Conservation (phyloP, 1,140 invertebrate genomes). For the Andricus grossulariae region DNA sequence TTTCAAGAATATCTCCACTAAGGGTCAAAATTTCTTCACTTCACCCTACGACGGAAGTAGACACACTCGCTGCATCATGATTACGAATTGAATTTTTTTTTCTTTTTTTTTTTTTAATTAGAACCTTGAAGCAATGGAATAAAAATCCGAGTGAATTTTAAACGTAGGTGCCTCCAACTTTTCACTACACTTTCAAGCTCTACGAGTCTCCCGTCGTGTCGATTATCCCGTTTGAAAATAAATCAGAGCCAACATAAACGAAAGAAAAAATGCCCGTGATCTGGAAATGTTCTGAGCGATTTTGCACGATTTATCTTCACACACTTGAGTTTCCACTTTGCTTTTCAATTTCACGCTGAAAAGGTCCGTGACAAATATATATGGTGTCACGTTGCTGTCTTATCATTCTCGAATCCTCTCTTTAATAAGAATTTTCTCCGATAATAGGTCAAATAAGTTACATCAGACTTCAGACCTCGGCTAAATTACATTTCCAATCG, state of each 20-base stretch:
- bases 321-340: conserved; percentile 11
- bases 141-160: background rate
- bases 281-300: background rate
- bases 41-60: no score
- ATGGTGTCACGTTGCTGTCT: no score
- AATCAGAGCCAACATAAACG: background rate
- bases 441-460: no score
- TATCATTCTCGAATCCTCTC: no score
- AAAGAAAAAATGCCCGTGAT: background rate
- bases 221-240: background rate
- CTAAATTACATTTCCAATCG: no score
- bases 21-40: no score
- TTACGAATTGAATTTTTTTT: no score
- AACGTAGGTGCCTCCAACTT: background rate
- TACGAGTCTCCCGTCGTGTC: background rate
- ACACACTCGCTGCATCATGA: no score
- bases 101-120: background rate
- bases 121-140: background rate
- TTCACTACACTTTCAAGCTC: background rate
- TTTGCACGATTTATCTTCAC: conserved; percentile 13
- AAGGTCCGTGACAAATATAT: background rate
- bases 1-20: no score
- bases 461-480: no score
- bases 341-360: conserved; percentile 9
- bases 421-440: no score